These are phyloP conservation scores for Ranitomeya imitator DNA, from an alignment of 2,113 vertebrate species.

Conservation along the genomic window DNA sequence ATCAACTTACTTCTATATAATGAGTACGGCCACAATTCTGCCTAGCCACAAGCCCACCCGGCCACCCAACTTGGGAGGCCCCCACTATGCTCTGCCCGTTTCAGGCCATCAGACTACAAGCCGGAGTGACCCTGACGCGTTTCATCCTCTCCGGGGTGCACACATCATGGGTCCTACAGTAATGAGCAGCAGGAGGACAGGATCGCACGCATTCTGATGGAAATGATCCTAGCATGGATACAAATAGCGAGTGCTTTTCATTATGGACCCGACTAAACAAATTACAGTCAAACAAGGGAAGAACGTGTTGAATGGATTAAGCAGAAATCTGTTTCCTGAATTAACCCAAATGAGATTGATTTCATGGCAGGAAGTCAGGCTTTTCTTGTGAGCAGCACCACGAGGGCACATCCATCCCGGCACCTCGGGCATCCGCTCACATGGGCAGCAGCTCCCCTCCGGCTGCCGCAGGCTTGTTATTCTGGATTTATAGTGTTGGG, in stretches of 20 bases:
- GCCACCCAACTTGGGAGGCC: too few species aligned
- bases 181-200: too few species aligned
- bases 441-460: constrained; percentile 16
- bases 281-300: background rate
- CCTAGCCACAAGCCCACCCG: too few species aligned
- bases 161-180: too few species aligned
- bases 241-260: constrained; percentile 15
- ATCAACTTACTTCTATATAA: too few species aligned
- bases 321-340: constrained; percentile 27
- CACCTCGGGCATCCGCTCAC: background rate
- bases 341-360: constrained; percentile 1
- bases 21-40: too few species aligned
- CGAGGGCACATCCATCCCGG: background rate
- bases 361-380: background rate
- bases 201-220: background rate
- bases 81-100: too few species aligned
- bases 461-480: background rate
- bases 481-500: constrained; percentile 35
- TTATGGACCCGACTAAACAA: constrained; percentile 20
- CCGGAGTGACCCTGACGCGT: too few species aligned
- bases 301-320: constrained; percentile 26
- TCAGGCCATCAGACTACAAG: too few species aligned
- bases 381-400: background rate
- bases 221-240: background rate
- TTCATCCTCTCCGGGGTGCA: too few species aligned